Base-by-base conservation (phyloP, 2,113 vertebrate genomes). In the Dromaius novaehollandiae region DNA sequence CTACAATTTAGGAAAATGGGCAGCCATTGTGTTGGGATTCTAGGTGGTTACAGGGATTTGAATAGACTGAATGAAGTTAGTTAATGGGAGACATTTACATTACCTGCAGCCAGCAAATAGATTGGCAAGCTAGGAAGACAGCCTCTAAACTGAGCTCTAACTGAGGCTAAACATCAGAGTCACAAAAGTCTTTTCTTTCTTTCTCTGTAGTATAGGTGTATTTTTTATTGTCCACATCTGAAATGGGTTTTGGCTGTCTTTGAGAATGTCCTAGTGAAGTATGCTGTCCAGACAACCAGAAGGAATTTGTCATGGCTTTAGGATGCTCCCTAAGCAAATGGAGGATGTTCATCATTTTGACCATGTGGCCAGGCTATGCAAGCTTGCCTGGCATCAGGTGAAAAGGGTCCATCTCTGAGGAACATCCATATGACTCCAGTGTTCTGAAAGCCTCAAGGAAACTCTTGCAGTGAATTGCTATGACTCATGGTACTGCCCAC, bases 351-450 rank as follows among this genome's bases (percentile, higher is more conserved):
- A 71, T 89, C 0, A 78, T 68, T 89, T 89, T 91, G 22, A 82
- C 28, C 66, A 40, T 73, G 61, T 84, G 71, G 15, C 19, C 19
- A 75, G 30, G 21, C 82, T 70, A 20, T 60, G 34, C 36, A 48
- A 82, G 51, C 48, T 32, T 91, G 22, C 16, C 63, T 19, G 13
- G 28, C 53, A 82, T 88, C 58, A 89, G 38, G 75, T 65, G 30
- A 53, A 70, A 83, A 64, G 50, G 4, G 28, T 82, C 26, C 42
- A 13, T 53, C 48, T 91, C 53, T 93, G 44, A 51, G 38, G 24
- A 66, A 20, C 0, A 0, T 42, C 8, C 0, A 0, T n/a, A 32
- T 65, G 26, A 64, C 22, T 69, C 13, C 40, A 56, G 34, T n/a
- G 44, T 61, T 95, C 82, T 56, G 58, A 65, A 84, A 64, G 32